A percentile compares a stretch with the other conserved stretches of the same genome.
Conservation (phyloP, 2,888 invertebrate genomes). For the Orthosia incerta region DNA sequence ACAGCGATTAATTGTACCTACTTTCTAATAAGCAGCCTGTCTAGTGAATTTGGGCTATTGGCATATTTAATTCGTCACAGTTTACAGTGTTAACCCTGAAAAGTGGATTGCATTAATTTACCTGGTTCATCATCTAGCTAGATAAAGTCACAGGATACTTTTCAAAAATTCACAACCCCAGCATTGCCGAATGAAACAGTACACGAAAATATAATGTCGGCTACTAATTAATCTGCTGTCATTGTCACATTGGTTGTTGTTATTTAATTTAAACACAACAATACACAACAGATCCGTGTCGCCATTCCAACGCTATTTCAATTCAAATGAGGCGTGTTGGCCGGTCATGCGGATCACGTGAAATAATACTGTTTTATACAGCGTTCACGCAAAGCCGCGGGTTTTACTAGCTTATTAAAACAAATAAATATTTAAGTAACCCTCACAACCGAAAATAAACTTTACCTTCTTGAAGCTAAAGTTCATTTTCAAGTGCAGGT, state of each 20-base stretch:
- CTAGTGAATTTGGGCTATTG: too few species aligned
- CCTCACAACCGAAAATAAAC: neutral
- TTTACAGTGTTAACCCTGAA: too few species aligned
- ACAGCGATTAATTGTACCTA: too few species aligned
- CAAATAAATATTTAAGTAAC: constrained; percentile 44
- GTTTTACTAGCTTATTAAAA: constrained; percentile 58
- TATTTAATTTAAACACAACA: constrained; percentile 47
- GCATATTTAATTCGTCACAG: too few species aligned
- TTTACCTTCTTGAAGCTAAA: rapidly evolving
- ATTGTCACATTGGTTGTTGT: constrained; percentile 26
- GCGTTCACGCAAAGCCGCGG: constrained; percentile 50
- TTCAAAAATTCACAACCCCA: neutral
- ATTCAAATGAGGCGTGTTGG: constrained; percentile 56
- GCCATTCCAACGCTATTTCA: constrained; percentile 43
- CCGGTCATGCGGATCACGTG: constrained; percentile 44
- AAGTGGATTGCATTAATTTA: neutral
- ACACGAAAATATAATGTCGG: constrained; percentile 15
- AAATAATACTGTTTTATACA: constrained; percentile 51
- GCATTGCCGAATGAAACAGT: neutral
- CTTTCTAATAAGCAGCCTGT: too few species aligned
- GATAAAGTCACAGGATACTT: neutral
- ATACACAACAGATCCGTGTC: constrained; percentile 40
- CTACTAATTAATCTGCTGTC: constrained; percentile 37
- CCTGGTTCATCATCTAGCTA: neutral
- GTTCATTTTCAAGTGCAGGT: constrained; percentile 17